A percentile compares a stretch with the other conserved stretches of the same genome.
These are phyloP conservation scores for Campopleginae sp. DNA, from an alignment of 2,888 invertebrate genomes.

Conservation along the genomic window DNA sequence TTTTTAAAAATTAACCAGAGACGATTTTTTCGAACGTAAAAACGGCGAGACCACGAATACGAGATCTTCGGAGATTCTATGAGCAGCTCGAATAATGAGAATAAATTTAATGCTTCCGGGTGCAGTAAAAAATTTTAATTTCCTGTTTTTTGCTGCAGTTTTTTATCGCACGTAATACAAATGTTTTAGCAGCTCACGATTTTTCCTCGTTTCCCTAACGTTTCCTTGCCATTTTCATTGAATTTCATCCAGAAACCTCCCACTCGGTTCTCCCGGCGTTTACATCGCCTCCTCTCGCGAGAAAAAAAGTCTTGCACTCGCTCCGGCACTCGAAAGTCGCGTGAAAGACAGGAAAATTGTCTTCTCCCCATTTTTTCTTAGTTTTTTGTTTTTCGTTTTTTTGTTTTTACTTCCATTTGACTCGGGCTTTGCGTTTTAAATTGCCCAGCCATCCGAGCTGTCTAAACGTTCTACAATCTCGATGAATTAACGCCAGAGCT, in stretches of 20 bases:
- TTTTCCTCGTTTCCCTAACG: neutral
- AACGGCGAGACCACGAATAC: too few species aligned
- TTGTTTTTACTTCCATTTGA: neutral
- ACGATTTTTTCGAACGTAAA: too few species aligned
- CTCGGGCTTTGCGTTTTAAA: neutral
- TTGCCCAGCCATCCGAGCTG: conserved; percentile 7
- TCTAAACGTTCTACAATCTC: conserved; percentile 32
- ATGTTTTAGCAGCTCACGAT: conserved; percentile 7
- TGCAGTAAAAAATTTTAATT: neutral
- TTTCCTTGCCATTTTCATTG: conserved; percentile 1
- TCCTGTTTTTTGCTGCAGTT: neutral
- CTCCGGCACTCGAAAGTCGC: neutral
- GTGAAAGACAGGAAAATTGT: conserved; percentile 11
- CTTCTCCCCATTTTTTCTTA: neutral
- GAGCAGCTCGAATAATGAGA: neutral
- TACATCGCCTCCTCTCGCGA: neutral
- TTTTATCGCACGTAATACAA: neutral
- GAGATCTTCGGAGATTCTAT: too few species aligned
- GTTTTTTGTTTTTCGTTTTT: neutral
- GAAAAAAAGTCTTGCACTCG: neutral
- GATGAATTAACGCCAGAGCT: conserved; percentile 31
- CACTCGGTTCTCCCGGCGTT: neutral
- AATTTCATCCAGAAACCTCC: neutral
- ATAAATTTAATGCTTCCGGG: neutral
- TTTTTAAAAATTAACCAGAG: too few species aligned